Evolutionary conservation across 30 jellyfish, hydroid and myxozoan species (phyloP).

Genomic region (Cassiopea andromeda): DNA sequence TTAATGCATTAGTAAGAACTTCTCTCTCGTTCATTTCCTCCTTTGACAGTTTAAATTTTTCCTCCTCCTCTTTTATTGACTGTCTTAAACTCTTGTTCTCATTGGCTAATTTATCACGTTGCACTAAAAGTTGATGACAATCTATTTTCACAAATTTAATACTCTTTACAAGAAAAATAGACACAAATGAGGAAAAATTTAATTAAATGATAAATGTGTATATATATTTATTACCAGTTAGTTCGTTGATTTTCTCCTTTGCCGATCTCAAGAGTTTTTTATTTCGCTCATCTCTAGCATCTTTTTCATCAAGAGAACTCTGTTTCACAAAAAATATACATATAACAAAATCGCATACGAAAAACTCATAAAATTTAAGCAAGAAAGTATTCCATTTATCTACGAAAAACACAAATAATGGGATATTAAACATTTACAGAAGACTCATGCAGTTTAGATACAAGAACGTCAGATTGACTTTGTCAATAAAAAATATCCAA

Average conservation of each 20-base stretch:
- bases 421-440: no score
- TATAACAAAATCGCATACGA: neutral
- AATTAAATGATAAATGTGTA: no score
- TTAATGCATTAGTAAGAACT: constrained; percentile 43
- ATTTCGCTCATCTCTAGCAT: constrained; percentile 70
- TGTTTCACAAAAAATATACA: no score
- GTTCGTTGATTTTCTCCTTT: constrained; percentile 77
- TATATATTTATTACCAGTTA: constrained; percentile 81
- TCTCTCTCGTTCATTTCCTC: constrained; percentile 56
- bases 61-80: constrained; percentile 36
- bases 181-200: no score
- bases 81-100: constrained; percentile 52
- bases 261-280: constrained; percentile 73
- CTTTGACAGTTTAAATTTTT: constrained; percentile 16
- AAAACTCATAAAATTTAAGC: neutral
- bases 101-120: constrained; percentile 44
- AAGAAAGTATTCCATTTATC: no score
- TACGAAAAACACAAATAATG: no score
- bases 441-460: no score
- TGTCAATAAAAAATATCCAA: no score
- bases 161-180: no score
- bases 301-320: constrained; percentile 32
- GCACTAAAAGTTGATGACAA: constrained; percentile 28
- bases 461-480: no score
- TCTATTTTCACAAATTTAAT: neutral